Evolutionary conservation across 2,888 invertebrate genomes (phyloP).

Genomic region (Herminia tarsipennalis): DNA sequence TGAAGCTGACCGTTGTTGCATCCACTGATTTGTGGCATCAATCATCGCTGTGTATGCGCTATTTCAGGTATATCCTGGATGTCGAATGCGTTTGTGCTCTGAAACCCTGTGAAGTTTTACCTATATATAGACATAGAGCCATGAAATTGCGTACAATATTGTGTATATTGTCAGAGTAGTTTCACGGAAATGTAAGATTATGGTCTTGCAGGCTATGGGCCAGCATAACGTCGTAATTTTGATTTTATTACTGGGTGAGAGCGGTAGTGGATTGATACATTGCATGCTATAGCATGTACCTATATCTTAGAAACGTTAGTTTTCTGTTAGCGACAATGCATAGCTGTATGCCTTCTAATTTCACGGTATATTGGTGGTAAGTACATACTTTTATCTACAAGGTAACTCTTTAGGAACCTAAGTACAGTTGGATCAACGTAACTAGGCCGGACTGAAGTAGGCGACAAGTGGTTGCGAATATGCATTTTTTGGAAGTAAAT

Average conservation of each 20-base stretch:
- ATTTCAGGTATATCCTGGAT: constrained; percentile 14
- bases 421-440: no score
- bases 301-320: no score
- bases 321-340: no score
- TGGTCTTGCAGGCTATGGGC: not conserved
- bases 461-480: no score
- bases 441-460: no score
- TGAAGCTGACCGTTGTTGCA: constrained; percentile 40
- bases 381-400: no score
- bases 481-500: no score
- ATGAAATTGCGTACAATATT: no score
- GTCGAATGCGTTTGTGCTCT: constrained; percentile 14
- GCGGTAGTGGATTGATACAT: not conserved
- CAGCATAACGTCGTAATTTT: constrained; percentile 15
- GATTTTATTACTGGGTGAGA: not conserved
- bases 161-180: constrained; percentile 9
- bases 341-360: no score
- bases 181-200: constrained; percentile 7
- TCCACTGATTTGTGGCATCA: constrained; percentile 36
- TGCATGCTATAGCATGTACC: no score
- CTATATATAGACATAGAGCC: not conserved
- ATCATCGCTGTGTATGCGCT: constrained; percentile 23
- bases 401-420: no score
- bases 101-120: constrained; percentile 23
- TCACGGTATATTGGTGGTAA: no score